Evolutionary conservation across 2,797 vertebrate species (phyloP).

Genomic region (Thunnus albacares): DNA sequence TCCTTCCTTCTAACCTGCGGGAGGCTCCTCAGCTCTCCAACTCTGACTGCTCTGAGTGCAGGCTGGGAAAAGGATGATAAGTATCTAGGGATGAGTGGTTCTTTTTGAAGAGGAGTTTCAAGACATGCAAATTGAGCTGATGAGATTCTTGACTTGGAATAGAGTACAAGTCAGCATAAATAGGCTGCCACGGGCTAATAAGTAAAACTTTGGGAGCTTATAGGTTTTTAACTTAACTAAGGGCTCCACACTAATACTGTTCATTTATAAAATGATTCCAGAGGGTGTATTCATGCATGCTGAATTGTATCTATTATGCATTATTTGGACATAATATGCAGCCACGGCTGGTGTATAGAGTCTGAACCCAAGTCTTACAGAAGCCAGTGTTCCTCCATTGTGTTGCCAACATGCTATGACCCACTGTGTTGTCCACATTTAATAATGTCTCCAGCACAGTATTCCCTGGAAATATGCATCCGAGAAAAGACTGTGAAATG

Average conservation of each 20-base stretch:
- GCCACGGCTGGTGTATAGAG: background rate
- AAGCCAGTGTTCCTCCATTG: background rate
- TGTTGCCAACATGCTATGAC: background rate
- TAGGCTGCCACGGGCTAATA: constrained; percentile 41
- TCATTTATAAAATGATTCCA: constrained; percentile 24
- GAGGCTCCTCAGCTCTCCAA: constrained; percentile 56
- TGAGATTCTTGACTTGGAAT: constrained; percentile 54
- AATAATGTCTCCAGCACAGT: constrained; percentile 30
- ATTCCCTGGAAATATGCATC: constrained; percentile 41
- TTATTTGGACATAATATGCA: background rate
- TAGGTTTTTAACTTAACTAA: constrained; percentile 14
- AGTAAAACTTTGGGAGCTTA: constrained; percentile 54
- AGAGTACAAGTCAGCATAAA: constrained; percentile 68
- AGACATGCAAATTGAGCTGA: constrained; percentile 63
- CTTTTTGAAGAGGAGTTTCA: constrained; percentile 64
- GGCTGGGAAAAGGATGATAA: constrained; percentile 57
- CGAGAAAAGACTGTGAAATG: constrained; percentile 47
- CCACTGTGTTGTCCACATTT: background rate
- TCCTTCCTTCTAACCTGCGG: constrained; percentile 60
- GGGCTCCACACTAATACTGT: background rate
- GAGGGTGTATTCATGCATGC: constrained; percentile 13
- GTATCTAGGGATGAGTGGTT: constrained; percentile 66
- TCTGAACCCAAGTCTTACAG: background rate
- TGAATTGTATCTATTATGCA: constrained; percentile 1
- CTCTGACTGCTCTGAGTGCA: constrained; percentile 43